phyloP scores from a whole-genome alignment of 2,113 vertebrate species.

The Zosterops pallidus region DNA sequence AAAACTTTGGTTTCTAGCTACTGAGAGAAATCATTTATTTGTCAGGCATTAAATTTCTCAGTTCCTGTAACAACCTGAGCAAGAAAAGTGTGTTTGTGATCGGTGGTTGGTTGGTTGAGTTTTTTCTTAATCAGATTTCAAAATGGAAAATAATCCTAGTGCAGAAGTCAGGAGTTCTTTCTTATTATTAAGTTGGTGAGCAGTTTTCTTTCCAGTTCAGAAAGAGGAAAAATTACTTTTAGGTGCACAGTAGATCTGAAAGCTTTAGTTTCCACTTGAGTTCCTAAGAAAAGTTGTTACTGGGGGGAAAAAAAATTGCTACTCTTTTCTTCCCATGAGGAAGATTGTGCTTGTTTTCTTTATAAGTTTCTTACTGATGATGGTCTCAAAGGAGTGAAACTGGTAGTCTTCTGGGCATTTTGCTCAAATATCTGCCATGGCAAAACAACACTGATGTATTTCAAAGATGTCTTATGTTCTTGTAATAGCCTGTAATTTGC shows the following conservation, averaged over 20 bases:
- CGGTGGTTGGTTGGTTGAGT: too few species aligned
- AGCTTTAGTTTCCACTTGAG: background rate
- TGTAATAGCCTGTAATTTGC: background rate
- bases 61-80: background rate
- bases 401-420: background rate
- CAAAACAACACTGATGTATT: background rate
- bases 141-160: background rate
- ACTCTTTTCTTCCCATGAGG: background rate
- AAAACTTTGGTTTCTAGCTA: background rate
- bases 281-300: background rate
- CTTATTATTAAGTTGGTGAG: background rate
- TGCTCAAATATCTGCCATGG: background rate
- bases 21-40: background rate
- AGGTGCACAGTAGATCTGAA: background rate
- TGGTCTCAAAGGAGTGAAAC: background rate
- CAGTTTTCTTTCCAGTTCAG: background rate
- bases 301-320: accelerated
- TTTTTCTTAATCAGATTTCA: background rate
- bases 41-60: background rate
- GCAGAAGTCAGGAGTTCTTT: background rate
- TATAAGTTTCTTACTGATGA: background rate
- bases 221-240: background rate
- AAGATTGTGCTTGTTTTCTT: background rate
- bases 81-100: background rate
- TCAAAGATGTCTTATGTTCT: background rate